Percentiles rank a stretch among this genome's conserved stretches.
These are phyloP conservation scores for Phaedon cochleariae DNA, from an alignment of 2,888 invertebrate species.

Conservation along the genomic window DNA sequence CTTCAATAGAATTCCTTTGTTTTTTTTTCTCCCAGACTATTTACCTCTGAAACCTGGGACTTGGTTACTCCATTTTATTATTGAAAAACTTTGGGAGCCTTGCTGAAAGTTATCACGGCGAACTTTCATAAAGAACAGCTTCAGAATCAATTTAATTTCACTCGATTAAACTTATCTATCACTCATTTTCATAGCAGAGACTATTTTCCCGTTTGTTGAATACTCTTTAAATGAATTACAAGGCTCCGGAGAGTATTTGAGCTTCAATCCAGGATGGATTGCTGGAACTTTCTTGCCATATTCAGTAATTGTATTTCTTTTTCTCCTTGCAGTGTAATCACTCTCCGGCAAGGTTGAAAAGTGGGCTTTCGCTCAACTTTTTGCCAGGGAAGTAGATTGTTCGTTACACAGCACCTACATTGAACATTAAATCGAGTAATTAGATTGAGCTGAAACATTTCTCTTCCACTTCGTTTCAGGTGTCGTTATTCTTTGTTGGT, in stretches of 20 bases:
- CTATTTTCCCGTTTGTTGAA: neutral
- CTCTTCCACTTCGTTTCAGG: no score
- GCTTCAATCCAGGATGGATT: neutral
- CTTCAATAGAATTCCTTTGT: constrained; percentile 4
- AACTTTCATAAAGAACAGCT: constrained; percentile 20
- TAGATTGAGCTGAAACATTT: no score
- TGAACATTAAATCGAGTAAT: no score
- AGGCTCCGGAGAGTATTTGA: neutral
- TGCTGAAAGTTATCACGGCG: constrained; percentile 11
- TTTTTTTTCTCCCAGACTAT: constrained; percentile 9
- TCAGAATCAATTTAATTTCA: constrained; percentile 27
- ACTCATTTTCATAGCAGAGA: neutral
- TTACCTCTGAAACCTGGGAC: constrained; percentile 12
- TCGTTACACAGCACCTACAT: neutral
- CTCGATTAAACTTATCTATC: constrained; percentile 19
- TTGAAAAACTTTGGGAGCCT: constrained; percentile 27
- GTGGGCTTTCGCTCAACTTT: neutral
- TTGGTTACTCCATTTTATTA: constrained; percentile 30
- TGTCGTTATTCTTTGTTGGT: no score
- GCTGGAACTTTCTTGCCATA: neutral
- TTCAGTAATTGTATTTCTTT: neutral
- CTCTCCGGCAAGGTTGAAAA: neutral
- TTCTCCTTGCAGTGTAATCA: neutral
- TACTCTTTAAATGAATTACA: neutral
- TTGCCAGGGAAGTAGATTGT: neutral